Conservation (phyloP, 2,113 vertebrate species). For the Balaeniceps rex region DNA sequence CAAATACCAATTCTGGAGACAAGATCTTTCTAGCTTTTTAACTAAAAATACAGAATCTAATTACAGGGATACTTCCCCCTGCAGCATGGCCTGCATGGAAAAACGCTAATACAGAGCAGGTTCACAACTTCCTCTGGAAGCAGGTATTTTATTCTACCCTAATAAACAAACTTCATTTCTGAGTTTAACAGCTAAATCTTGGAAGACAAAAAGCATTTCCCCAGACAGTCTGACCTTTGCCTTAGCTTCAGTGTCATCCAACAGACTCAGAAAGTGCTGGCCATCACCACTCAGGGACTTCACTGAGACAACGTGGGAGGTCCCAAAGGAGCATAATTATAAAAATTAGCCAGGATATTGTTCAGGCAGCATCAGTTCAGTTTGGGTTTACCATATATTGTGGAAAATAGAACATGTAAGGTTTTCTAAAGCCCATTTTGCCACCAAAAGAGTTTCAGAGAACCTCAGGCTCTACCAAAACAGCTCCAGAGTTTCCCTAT, state of each 20-base stretch:
- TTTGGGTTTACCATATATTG: rapidly evolving
- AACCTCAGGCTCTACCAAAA: neutral
- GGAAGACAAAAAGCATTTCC: neutral
- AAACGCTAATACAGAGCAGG: neutral
- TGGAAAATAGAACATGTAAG: rapidly evolving
- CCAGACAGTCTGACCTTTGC: neutral
- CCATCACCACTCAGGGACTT: neutral
- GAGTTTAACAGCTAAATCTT: neutral
- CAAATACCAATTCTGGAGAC: neutral
- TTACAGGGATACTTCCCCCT: neutral
- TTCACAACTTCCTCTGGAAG: neutral
- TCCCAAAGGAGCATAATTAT: rapidly evolving
- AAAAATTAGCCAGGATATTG: rapidly evolving
- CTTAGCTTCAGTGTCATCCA: neutral
- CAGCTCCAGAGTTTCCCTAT: rapidly evolving
- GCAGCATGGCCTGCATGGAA: rapidly evolving
- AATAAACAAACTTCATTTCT: rapidly evolving
- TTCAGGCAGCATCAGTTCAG: rapidly evolving
- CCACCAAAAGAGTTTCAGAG: rapidly evolving
- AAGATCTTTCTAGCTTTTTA: neutral
- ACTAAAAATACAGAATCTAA: neutral
- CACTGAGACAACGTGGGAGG: rapidly evolving
- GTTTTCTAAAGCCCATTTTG: neutral
- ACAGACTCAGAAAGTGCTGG: too few relatives aligned
- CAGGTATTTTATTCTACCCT: neutral